Conservation (phyloP, 2,113 vertebrate genomes). For the Bombycilla garrulus region DNA sequence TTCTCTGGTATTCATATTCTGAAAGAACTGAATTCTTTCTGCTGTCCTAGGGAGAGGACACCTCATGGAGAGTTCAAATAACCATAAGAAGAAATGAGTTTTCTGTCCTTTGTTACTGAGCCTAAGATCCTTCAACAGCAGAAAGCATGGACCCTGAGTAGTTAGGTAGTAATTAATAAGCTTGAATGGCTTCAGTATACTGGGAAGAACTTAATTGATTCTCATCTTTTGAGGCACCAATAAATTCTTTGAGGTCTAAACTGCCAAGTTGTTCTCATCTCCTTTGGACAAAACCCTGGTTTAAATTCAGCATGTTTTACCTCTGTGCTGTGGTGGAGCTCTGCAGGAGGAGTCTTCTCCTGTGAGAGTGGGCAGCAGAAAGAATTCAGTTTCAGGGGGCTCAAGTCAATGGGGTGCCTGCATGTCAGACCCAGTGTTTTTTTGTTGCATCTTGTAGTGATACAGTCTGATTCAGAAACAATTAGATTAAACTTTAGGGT, state of each 20-base stretch:
- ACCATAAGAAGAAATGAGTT: not conserved
- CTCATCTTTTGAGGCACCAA: not conserved
- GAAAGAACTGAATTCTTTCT: not conserved
- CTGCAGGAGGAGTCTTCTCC: not conserved
- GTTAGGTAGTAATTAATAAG: not conserved
- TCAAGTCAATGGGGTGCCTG: not conserved
- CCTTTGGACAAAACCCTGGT: not conserved
- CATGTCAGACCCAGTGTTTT: not conserved
- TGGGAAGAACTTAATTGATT: not conserved
- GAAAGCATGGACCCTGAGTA: not conserved
- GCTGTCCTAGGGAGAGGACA: not conserved
- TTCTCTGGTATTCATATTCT: not conserved
- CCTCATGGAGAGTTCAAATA: not conserved
- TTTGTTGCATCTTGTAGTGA: not conserved
- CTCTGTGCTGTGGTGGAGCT: not conserved
- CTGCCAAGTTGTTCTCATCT: not conserved
- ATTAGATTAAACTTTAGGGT: not conserved
- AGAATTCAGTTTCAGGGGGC: not conserved
- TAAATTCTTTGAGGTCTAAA: not conserved
- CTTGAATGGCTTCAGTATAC: not conserved
- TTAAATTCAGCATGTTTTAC: not conserved
- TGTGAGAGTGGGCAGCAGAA: not conserved
- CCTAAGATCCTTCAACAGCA: not conserved
- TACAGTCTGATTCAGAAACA: not conserved
- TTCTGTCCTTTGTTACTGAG: not conserved